phyloP scores from a whole-genome alignment of 2,113 vertebrate genomes.

The Takifugu flavidus region DNA sequence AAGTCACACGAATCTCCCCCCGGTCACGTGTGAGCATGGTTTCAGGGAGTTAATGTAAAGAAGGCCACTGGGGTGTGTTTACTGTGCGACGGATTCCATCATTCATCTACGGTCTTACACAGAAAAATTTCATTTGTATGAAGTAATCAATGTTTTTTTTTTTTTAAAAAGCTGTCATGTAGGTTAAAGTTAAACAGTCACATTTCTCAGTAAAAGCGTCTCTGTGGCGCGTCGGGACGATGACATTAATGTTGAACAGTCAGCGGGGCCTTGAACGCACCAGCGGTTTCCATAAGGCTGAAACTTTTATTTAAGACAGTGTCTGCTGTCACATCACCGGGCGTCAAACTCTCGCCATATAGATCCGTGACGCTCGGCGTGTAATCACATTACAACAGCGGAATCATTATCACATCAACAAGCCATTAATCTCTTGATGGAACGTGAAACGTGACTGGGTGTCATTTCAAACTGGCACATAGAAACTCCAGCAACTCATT shows the following conservation, averaged over 20 bases:
- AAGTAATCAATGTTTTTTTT: too few species aligned
- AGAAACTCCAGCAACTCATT: slow-evolving; percentile 55
- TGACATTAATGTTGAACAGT: slow-evolving; percentile 35
- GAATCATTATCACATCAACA: slow-evolving; percentile 53
- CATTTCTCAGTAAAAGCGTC: slow-evolving; percentile 7
- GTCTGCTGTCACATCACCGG: slow-evolving; percentile 30
- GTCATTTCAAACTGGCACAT: slow-evolving; percentile 44
- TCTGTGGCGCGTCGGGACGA: slow-evolving; percentile 7
- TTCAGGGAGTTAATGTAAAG: background rate
- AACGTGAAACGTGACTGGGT: slow-evolving; percentile 48
- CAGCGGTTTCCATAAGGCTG: slow-evolving; percentile 30
- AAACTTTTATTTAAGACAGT: slow-evolving; percentile 39
- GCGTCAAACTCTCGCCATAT: slow-evolving; percentile 14
- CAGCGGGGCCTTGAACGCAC: slow-evolving; percentile 35
- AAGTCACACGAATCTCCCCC: slow-evolving; percentile 2
- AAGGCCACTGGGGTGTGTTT: background rate
- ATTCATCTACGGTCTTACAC: too few species aligned
- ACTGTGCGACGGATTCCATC: background rate
- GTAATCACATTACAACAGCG: slow-evolving; percentile 30
- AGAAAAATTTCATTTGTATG: too few species aligned
- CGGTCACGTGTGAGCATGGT: background rate
- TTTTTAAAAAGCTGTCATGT: slow-evolving; percentile 1
- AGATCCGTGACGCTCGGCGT: background rate
- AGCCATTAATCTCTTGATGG: slow-evolving; percentile 52
- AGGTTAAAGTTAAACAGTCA: slow-evolving; percentile 26